Evolutionary conservation across 2,113 vertebrate species (phyloP).

Genomic region (Trichechus manatus): DNA sequence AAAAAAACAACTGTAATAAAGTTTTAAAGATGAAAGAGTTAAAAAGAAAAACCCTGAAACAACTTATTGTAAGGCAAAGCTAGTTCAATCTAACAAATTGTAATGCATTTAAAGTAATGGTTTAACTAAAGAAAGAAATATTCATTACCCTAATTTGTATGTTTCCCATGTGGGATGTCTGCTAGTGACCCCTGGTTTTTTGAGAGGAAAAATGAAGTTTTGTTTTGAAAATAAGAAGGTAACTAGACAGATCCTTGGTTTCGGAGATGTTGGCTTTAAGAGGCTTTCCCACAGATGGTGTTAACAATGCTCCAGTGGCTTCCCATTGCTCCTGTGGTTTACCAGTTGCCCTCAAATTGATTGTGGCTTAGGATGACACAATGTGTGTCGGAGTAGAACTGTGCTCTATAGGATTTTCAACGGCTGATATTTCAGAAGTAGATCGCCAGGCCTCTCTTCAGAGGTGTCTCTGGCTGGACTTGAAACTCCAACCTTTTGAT

Average conservation of each 20-base stretch:
- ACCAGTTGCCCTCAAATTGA: too few relatives aligned
- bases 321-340: background rate
- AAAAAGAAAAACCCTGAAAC: background rate
- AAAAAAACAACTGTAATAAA: background rate
- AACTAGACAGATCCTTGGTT: background rate
- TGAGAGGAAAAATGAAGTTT: background rate
- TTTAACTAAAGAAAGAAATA: constrained; percentile 1
- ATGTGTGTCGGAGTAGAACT: too few relatives aligned
- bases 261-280: background rate
- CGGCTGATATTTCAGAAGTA: too few relatives aligned
- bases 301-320: background rate
- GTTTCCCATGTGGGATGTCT: background rate
- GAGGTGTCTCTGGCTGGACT: too few relatives aligned
- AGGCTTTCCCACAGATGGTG: background rate
- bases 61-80: background rate
- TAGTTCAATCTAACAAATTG: background rate
- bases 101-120: background rate
- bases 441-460: too few relatives aligned
- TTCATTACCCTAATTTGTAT: background rate
- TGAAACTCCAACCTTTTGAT: too few relatives aligned
- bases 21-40: background rate
- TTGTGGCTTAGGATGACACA: too few relatives aligned
- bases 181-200: background rate
- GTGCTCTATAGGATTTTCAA: too few relatives aligned
- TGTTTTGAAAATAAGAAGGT: background rate